Evolutionary conservation across 2,888 invertebrate genomes (phyloP), one percentile per base, ranked within the genome.

Genomic region (Netelia fuscicornis): DNA sequence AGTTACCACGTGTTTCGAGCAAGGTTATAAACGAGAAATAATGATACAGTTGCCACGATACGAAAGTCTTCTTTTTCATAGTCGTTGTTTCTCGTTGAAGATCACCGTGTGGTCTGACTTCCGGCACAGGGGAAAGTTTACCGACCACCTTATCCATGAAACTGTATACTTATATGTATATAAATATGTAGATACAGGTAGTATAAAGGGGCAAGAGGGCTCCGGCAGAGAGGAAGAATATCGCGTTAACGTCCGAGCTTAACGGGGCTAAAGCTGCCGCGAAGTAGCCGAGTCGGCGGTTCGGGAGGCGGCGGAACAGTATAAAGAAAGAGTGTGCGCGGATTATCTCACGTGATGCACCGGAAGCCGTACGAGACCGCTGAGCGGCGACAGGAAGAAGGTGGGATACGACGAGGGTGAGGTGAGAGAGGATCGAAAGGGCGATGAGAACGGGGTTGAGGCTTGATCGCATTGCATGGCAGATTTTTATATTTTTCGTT

Each of bases 171-270:
- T 25, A 58, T 44, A 44, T 6, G 10, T 62, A 56, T 17, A 56
- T 20, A n/a, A 48, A 52, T 25, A 44, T 42, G 68, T 30, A 62
- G 10, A 37, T 23, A 52, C 11, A 20, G 71, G 70, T 8, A 52
- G 11, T 25, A 44, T 9, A 44, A 54, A n/a, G n/a, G 60, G 13
- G 17, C n/a, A 23, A 30, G 52, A 52, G 52, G 30, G 67, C 8
- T 10, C 64, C 25, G 11, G 11, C 2, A 67, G 71, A 42, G 30
- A 58, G 67, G 71, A 67, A 72, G 79, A 72, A 79, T 76, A 79
- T 85, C 82, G 80, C 85, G 79, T 85, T 83, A 85, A 85, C 76
- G 82, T 79, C 80, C 71, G 64, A 83, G 83, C 85, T 85, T 80
- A 85, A 80, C 83, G 82, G 71, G 67, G 76, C 74, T 76, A 83